Conservation (phyloP, 2,113 vertebrate genomes). For the Natator depressus region DNA sequence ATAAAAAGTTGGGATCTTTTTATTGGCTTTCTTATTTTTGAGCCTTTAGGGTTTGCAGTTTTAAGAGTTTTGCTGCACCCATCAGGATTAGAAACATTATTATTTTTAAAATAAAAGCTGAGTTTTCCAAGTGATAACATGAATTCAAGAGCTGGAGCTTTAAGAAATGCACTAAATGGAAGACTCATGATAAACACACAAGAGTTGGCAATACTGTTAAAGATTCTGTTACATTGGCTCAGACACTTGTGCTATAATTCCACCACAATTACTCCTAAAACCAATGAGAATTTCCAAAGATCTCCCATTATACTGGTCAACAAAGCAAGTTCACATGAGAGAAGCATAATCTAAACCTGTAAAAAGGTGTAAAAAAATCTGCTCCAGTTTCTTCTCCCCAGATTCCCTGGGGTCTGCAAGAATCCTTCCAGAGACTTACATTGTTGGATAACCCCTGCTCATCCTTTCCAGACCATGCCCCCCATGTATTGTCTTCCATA, state of each 20-base stretch:
- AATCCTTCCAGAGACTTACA: neutral
- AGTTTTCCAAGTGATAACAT: neutral
- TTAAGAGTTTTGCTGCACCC: rapidly evolving
- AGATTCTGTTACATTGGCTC: neutral
- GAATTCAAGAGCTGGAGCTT: neutral
- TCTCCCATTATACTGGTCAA: neutral
- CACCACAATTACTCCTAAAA: neutral
- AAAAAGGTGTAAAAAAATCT: neutral
- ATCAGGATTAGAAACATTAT: rapidly evolving
- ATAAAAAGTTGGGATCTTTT: neutral
- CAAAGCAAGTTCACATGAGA: neutral
- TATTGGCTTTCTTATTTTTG: neutral
- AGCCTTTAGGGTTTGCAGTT: neutral
- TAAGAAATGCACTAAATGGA: neutral
- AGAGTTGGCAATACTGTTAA: neutral
- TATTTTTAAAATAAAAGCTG: neutral
- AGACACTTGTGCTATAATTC: neutral
- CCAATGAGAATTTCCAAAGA: neutral
- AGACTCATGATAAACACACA: neutral
- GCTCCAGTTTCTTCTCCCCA: neutral
- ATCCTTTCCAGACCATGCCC: neutral
- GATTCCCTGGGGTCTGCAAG: neutral
- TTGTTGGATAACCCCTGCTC: neutral
- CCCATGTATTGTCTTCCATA: neutral
- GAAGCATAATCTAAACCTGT: neutral